Evolutionary conservation across 2,113 vertebrate genomes (phyloP), one percentile per base, ranked within the genome.

Genomic region (Osmerus eperlanus): DNA sequence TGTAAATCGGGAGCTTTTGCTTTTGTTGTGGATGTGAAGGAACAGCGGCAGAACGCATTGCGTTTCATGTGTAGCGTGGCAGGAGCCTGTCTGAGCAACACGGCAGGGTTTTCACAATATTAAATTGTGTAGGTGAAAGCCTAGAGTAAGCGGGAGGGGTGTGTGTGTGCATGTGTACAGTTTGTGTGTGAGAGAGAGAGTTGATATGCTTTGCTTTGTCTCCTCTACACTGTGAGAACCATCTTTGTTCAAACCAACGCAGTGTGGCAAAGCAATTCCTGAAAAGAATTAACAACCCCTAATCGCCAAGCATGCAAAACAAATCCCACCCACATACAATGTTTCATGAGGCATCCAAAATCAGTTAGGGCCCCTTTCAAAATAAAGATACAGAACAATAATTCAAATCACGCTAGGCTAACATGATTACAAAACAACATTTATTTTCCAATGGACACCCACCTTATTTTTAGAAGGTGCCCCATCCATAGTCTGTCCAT

Each of bases 271-370:
- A 41, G 32, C 32, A 65, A 65, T 47, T 62, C 12, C 19, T 25
- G 60, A 29, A 28, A 47, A 47, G 0, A 55, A 29, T 29, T 28
- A 53, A 29, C 19, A 54, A 67, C 21, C 67, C 32, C 69, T 58
- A 41, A 84, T 75, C 47, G 66, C 25, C 73, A 74, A 29, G 54
- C 71, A 67, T 76, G 73, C 68, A 71, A 67, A 68, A 59, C 68
- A 71, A 80, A 82, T 80, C 32, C 25, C 59, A 16, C 32, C 52
- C 16, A 70, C 76, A 25, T 32, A 52, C 41, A 18, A 77, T 75
- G 36, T 75, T 72, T n/a, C 66, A 36, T 75, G 67, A 62, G 25
- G 23, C 23, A 62, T 15, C 23, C 14, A 29, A 23, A 62, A 62
- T 62, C 60, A 29, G 23, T 62, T 62, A 62, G 12, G 25, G 3